Base-by-base conservation (phyloP, 1,140 invertebrate genomes). In the Zaprionus tsacasi region DNA sequence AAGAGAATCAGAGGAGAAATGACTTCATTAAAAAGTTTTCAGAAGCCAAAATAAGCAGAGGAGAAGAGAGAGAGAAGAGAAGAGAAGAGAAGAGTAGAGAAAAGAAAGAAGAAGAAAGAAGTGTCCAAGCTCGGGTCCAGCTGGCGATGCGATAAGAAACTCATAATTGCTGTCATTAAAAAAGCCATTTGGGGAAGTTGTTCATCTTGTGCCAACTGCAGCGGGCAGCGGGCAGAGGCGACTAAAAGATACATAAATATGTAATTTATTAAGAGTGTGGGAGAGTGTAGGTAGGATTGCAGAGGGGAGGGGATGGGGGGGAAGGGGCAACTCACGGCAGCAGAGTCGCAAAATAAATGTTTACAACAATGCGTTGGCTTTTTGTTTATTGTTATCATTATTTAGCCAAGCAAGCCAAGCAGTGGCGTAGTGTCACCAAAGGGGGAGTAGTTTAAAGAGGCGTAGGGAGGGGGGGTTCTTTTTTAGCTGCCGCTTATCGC, bases 111-210 rank as follows among this genome's bases (percentile, higher is more conserved):
- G n/a, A 43, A 45, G n/a, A 15, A 85, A 68, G 67, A 79, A 70
- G 76, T 82, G 76, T 72, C 70, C 65, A 8, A 61, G 57, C 57
- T 68, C 11, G 58, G 43, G 45, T 65, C 45, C 85, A 80, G 85
- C 70, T 89, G 80, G 74, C 80, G 78, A 59, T 40, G 70, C 74
- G 83, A 88, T 88, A 88, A 88, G 85, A 88, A 88, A 88, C 85
- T 88, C 83, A 88, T 88, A 88, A 88, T 88, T 88, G 83, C 80
- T 81, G 83, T 78, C 83, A 88, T 88, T 88, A 88, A 88, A 88
- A 89, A 88, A 89, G 80, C 70, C 83, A 88, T 88, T 87, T 88
- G 83, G 80, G 83, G 80, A 83, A 88, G 83, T 88, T 88, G 80
- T 88, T 88, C 82, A 88, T 88, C 83, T 88, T 88, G 80, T 45